A percentile compares a stretch with the other conserved stretches of the same genome.
Evolutionary conservation across 2,113 vertebrate species (phyloP).

Genomic region (Oryzias melastigma): DNA sequence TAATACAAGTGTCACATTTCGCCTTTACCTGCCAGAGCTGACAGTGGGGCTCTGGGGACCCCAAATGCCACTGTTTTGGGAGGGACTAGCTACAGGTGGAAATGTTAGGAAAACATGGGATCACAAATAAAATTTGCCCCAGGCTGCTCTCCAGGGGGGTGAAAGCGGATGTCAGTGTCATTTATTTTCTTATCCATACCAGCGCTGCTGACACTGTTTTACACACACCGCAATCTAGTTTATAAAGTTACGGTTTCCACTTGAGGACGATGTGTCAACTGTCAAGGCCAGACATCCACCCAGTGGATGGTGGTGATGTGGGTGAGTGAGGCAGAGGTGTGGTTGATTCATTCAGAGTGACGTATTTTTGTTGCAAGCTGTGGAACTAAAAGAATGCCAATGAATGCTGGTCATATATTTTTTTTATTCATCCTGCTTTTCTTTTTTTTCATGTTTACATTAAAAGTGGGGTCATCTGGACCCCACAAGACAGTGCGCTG

Average conservation of each 20-base stretch:
- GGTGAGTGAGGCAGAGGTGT: conserved; percentile 35
- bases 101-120: neutral
- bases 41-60: conserved; percentile 20
- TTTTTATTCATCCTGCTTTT: neutral
- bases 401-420: neutral
- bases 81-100: conserved; percentile 17
- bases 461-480: too few species aligned
- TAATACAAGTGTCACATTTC: conserved; percentile 22
- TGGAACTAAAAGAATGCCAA: conserved; percentile 19
- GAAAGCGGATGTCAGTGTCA: conserved; percentile 16
- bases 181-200: conserved; percentile 9
- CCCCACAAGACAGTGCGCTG: too few species aligned
- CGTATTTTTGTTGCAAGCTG: conserved; percentile 32
- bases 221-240: conserved; percentile 19
- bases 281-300: conserved; percentile 45
- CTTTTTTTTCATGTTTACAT: too few species aligned
- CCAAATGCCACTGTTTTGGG: conserved; percentile 32
- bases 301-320: conserved; percentile 58
- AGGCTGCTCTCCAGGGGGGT: conserved; percentile 13
- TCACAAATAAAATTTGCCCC: conserved; percentile 31
- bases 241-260: conserved; percentile 47
- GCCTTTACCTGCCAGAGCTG: conserved; percentile 40
- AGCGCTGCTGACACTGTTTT: conserved; percentile 10
- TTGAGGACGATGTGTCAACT: conserved; percentile 46
- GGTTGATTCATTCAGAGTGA: conserved; percentile 43